Base-by-base conservation (phyloP, 35 echinoderm and acorn worm species). In the Amphiura filiformis region DNA sequence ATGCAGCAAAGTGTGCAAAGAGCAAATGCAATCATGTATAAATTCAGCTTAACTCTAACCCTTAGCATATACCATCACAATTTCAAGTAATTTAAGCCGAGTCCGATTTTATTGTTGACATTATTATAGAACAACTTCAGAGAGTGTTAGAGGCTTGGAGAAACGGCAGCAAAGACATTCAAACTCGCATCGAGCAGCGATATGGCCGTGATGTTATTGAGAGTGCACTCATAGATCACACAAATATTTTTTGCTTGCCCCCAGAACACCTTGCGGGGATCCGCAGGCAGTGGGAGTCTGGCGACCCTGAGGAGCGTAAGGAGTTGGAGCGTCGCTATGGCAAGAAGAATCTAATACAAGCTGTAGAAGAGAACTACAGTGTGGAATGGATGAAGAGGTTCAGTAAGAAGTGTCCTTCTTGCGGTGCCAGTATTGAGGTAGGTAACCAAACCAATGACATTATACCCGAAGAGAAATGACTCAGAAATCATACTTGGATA, bases 361-460 rank as follows among this genome's bases (percentile, higher is more conserved):
- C 87, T n/a, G 82, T 97, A 23, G 95, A 97, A 39, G 92, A 97
- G 26, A 80, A 76, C 61, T 85, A 89, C 64, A 94, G 92, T 64
- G 86, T 94, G 81, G 52, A 86, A 75, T 97, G 95, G 95, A 79
- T 94, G 34, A 28, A 82, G 22, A 86, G 90, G 70, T 81, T 92
- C 83, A 97, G 95, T 76, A 97, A 87, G 76, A 26, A 89, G 26
- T 97, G 95, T 90, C 95, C 95, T 17, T 35, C 49, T 56, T 97
- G 95, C 80, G 57, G 78, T 37, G 81, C 88, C 32, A 87, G 83
- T 34, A 97, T 97, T 38, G 83, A 97, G 95, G 95, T 95, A 78
- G 76, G 88, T 49, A 34, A 37, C n/a, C n/a, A n/a, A n/a, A n/a
- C n/a, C n/a, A n/a, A n/a, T n/a, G n/a, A n/a, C n/a, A n/a, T n/a